phyloP scores from a whole-genome alignment of 1,140 invertebrate genomes.

The Lepidurus apus region DNA sequence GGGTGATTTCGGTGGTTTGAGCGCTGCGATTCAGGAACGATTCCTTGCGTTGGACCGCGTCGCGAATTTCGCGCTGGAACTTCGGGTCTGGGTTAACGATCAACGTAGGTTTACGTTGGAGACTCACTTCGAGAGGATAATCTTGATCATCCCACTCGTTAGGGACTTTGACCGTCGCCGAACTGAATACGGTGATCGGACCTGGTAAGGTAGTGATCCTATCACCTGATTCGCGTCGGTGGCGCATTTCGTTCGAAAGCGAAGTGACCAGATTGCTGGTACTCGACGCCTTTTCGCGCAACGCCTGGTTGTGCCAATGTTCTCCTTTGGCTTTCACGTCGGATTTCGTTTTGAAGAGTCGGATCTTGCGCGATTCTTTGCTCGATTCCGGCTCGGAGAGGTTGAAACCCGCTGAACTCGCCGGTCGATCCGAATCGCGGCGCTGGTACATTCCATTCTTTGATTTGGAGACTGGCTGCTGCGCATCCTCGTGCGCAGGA shows the following conservation, averaged over 20 bases:
- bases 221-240: neutral
- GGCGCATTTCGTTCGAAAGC: neutral
- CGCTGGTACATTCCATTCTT: neutral
- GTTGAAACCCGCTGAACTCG: neutral
- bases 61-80: constrained; percentile 21
- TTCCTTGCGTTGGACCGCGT: constrained; percentile 24
- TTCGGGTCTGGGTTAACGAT: constrained; percentile 22
- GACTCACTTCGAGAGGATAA: neutral
- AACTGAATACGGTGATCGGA: neutral
- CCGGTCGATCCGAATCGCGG: neutral
- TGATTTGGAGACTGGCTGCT: neutral
- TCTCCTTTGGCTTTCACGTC: constrained; percentile 2
- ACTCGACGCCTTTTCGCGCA: constrained; percentile 12
- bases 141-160: neutral
- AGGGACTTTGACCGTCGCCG: neutral
- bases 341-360: neutral
- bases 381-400: neutral
- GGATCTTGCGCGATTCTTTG: constrained; percentile 2
- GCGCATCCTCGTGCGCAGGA: neutral
- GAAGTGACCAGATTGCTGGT: neutral
- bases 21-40: neutral
- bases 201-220: neutral
- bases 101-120: neutral
- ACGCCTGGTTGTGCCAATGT: neutral
- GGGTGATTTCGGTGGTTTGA: neutral